Conservation (phyloP, 1,140 invertebrate species). For the Agrilus planipennis region DNA sequence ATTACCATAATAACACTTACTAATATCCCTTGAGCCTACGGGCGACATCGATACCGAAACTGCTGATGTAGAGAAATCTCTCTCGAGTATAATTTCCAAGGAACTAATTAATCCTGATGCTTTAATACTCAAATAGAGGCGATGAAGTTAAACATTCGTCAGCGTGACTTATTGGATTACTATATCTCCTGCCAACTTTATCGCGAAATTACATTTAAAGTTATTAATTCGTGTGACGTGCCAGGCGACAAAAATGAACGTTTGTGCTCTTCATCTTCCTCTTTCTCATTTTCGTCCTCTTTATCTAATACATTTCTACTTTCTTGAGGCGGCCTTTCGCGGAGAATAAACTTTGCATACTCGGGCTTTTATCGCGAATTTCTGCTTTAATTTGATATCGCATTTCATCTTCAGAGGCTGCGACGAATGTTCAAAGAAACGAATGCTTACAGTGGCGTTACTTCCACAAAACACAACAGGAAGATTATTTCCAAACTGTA, state of each 20-base stretch:
- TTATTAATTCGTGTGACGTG: constrained; percentile 15
- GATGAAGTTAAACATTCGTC: constrained; percentile 26
- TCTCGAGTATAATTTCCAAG: too few relatives aligned
- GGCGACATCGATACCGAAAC: too few relatives aligned
- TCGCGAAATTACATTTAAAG: constrained; percentile 14
- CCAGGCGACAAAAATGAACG: constrained; percentile 12
- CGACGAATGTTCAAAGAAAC: constrained; percentile 5
- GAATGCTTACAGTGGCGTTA: too few relatives aligned
- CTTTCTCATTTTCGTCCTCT: too few relatives aligned
- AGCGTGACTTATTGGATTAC: constrained; percentile 21
- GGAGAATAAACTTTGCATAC: constrained; percentile 15
- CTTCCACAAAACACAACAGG: too few relatives aligned
- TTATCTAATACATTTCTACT: not conserved
- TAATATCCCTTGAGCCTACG: too few relatives aligned
- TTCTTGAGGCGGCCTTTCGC: constrained; percentile 7
- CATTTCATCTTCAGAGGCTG: constrained; percentile 8
- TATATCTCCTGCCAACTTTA: constrained; percentile 13
- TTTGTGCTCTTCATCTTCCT: too few relatives aligned
- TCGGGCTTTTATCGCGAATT: constrained; percentile 18
- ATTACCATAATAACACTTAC: too few relatives aligned
- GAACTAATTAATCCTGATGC: constrained; percentile 24
- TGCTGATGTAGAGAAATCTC: too few relatives aligned
- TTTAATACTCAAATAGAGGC: constrained; percentile 27
- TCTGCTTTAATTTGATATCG: constrained; percentile 23
- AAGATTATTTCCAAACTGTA: too few relatives aligned